Conservation (phyloP, 2,113 vertebrate genomes). For the Pterocles orientalis region DNA sequence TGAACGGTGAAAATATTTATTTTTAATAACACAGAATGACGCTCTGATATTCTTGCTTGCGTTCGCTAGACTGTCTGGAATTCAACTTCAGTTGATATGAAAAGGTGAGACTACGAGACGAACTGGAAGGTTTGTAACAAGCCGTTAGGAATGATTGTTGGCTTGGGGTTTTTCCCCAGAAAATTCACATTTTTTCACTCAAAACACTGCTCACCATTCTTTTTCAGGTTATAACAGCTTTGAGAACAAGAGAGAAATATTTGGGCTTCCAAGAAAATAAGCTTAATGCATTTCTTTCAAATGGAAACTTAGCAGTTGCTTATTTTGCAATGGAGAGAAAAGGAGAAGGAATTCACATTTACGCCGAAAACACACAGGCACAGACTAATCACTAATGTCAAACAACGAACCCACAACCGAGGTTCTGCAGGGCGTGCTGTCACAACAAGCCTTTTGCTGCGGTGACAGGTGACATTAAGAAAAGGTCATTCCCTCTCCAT, state of each 20-base stretch:
- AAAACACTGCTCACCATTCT: background rate
- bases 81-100: background rate
- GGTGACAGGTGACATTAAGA: conserved; percentile 71
- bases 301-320: background rate
- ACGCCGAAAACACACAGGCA: background rate
- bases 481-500: conserved; percentile 63
- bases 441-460: conserved; percentile 44
- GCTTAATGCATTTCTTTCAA: background rate
- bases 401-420: conserved; percentile 6
- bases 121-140: background rate
- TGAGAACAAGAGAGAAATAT: background rate
- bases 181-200: background rate
- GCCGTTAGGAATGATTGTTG: background rate
- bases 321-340: background rate
- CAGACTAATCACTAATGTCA: conserved; percentile 28
- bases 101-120: background rate
- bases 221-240: background rate
- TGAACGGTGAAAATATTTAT: background rate
- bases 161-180: accelerated
- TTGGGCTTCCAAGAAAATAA: background rate
- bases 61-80: background rate
- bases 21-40: background rate
- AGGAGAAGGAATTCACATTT: background rate
- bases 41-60: background rate
- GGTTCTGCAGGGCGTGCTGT: conserved; percentile 35